A percentile compares a stretch with the other conserved stretches of the same genome.
These are phyloP conservation scores for Caenorhabditis drosophilae DNA, from an alignment of 2,888 invertebrate genomes.

Conservation along the genomic window DNA sequence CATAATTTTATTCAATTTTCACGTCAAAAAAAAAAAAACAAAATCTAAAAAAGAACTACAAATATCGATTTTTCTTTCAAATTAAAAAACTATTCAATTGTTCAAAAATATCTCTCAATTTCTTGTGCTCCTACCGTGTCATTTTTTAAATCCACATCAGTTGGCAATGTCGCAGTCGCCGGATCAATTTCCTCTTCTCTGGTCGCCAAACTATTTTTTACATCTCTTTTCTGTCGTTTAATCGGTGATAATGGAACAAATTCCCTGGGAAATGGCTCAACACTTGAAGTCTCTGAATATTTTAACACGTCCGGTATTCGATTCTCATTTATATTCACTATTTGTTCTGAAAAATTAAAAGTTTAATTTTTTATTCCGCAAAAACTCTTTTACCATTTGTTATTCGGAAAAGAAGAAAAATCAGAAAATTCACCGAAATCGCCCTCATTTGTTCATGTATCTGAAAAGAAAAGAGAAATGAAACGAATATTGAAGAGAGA, in stretches of 20 bases:
- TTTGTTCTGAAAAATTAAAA: slow-evolving; percentile 27
- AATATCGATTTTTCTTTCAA: background rate
- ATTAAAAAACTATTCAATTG: slow-evolving; percentile 11
- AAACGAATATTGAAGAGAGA: background rate
- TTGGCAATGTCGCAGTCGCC: slow-evolving; percentile 23
- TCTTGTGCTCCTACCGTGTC: slow-evolving; percentile 38
- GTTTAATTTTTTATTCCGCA: too few relatives aligned
- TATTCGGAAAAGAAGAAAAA: background rate
- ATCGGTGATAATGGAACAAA: slow-evolving; percentile 27
- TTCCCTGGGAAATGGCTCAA: slow-evolving; percentile 15
- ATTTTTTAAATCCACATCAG: slow-evolving; percentile 29
- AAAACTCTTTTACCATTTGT: slow-evolving; percentile 1
- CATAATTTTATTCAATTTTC: background rate
- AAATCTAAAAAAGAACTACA: background rate
- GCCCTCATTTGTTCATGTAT: too few relatives aligned
- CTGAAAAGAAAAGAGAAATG: background rate
- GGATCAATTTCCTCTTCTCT: slow-evolving; percentile 29
- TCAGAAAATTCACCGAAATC: background rate
- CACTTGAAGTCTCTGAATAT: slow-evolving; percentile 18
- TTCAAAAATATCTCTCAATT: too few relatives aligned
- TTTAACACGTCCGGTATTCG: slow-evolving; percentile 17
- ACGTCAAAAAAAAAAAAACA: background rate
- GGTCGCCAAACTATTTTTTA: background rate
- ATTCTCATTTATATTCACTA: slow-evolving; percentile 19
- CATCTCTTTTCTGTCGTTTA: slow-evolving; percentile 2